Evolutionary conservation across 2,797 vertebrate genomes (phyloP).

Genomic region (Schizothorax lantsangensis): DNA sequence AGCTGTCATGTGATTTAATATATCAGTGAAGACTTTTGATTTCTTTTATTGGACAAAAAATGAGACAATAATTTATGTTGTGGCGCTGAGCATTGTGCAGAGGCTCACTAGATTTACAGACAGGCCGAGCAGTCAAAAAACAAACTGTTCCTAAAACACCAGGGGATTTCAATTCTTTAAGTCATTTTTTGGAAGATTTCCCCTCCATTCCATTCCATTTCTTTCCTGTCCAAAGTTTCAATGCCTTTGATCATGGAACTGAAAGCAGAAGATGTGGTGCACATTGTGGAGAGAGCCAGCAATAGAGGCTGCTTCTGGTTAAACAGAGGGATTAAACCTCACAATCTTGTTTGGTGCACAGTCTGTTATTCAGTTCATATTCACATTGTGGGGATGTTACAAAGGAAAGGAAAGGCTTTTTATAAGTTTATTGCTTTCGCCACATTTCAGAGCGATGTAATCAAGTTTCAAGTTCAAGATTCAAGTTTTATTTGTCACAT

Average conservation of each 20-base stretch:
- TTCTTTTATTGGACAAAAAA: constrained; percentile 26
- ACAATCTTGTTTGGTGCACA: constrained; percentile 16
- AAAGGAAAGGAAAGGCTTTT: constrained; percentile 11
- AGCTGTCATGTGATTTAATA: not conserved
- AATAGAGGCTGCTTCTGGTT: constrained; percentile 56
- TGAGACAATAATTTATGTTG: not conserved
- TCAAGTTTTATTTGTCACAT: no score
- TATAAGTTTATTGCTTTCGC: not conserved
- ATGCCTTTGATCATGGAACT: constrained; percentile 57
- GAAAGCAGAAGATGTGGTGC: constrained; percentile 49
- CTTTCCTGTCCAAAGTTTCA: constrained; percentile 58
- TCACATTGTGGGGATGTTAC: not conserved
- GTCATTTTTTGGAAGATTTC: constrained; percentile 48
- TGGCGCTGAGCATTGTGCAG: constrained; percentile 4
- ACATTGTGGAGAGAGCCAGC: constrained; percentile 17
- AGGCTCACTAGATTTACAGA: constrained; percentile 11
- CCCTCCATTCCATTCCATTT: constrained; percentile 48
- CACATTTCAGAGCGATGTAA: not conserved
- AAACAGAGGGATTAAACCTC: constrained; percentile 36
- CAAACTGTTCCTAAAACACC: constrained; percentile 35
- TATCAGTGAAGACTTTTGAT: not conserved
- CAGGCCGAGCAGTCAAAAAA: constrained; percentile 32
- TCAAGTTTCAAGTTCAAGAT: no score
- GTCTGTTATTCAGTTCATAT: constrained; percentile 34
- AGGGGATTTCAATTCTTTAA: constrained; percentile 45